phyloP scores from a whole-genome alignment of 2,797 vertebrate species.

The Salarias fasciatus region DNA sequence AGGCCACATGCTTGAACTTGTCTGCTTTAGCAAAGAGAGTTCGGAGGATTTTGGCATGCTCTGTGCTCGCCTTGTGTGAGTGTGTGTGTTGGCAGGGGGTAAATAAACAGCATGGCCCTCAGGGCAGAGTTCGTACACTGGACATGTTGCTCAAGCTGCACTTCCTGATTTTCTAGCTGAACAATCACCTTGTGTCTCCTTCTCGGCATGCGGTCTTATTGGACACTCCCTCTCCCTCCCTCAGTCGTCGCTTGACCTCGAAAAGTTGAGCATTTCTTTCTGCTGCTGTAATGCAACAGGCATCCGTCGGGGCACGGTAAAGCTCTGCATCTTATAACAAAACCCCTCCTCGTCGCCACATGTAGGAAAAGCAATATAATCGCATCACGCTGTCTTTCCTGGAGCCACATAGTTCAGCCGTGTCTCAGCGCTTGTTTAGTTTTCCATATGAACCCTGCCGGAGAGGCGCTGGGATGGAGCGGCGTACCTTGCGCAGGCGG shows the following conservation, averaged over 20 bases:
- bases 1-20: constrained; percentile 54
- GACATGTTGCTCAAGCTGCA: constrained; percentile 63
- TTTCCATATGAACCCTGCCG: constrained; percentile 48
- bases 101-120: constrained; percentile 62
- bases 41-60: constrained; percentile 23
- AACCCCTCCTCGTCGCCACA: constrained; percentile 26
- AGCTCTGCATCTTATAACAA: constrained; percentile 34
- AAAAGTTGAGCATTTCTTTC: not conserved
- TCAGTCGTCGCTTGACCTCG: too few species aligned
- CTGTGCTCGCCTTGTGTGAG: constrained; percentile 30
- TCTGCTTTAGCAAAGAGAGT: constrained; percentile 38
- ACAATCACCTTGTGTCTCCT: constrained; percentile 47
- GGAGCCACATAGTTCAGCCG: constrained; percentile 25
- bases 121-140: constrained; percentile 62
- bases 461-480: constrained; percentile 47
- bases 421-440: constrained; percentile 43
- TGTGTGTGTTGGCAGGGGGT: constrained; percentile 33
- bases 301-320: constrained; percentile 28
- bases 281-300: constrained; percentile 25
- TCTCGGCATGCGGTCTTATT: constrained; percentile 35
- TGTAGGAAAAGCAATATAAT: constrained; percentile 28
- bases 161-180: constrained; percentile 76
- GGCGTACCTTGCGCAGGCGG: constrained; percentile 32
- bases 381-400: constrained; percentile 39
- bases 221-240: constrained; percentile 17